phyloP scores from a whole-genome alignment of 2,797 vertebrate species.

The Mionectes olivaceus region DNA sequence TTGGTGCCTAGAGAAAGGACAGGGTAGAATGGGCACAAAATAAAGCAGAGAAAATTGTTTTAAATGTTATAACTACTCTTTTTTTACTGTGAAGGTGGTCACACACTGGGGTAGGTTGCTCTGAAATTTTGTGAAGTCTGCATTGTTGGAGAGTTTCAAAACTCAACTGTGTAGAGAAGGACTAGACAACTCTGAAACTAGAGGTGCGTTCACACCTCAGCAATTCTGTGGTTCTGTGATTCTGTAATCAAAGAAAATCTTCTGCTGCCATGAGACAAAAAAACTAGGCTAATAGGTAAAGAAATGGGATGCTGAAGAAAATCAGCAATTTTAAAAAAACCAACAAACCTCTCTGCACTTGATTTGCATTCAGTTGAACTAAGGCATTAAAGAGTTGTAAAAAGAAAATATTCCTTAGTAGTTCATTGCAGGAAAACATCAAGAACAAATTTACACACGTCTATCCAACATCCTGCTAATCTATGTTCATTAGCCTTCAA shows the following conservation, averaged over 20 bases:
- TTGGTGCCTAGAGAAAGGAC: not conserved
- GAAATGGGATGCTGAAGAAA: not conserved
- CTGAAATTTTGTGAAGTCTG: not conserved
- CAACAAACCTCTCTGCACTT: not conserved
- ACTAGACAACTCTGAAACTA: not conserved
- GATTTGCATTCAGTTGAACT: conserved; percentile 7
- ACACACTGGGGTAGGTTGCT: not conserved
- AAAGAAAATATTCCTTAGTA: conserved; percentile 19
- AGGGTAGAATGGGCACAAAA: not conserved
- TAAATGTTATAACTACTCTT: not conserved
- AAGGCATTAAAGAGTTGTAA: not conserved
- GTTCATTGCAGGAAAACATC: conserved; percentile 7
- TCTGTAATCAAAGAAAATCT: not conserved
- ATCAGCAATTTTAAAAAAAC: not conserved
- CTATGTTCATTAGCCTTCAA: conserved; percentile 35
- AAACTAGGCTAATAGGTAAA: not conserved
- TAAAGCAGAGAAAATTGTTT: not conserved
- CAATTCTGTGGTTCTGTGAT: not conserved
- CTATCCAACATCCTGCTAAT: not conserved
- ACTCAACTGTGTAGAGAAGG: not conserved
- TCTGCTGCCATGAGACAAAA: not conserved
- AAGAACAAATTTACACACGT: conserved; percentile 1
- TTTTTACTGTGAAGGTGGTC: not conserved
- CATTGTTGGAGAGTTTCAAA: not conserved
- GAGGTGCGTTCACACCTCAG: not conserved